Base-by-base conservation (phyloP, 2,113 vertebrate genomes). In the Cacatua alba region DNA sequence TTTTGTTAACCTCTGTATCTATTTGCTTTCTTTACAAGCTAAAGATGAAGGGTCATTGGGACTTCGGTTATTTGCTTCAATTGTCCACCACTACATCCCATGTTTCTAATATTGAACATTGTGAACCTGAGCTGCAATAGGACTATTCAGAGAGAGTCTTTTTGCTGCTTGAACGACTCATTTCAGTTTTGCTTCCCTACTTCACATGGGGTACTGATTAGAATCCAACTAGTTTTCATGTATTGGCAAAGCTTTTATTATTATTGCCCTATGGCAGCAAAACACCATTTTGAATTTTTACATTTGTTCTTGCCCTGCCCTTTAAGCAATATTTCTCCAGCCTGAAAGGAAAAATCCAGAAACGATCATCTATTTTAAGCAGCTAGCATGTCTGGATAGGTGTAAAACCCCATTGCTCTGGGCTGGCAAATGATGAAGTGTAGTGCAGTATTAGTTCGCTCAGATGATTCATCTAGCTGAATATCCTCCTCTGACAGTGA, bases 401-500 rank as follows among this genome's bases (percentile, higher is more conserved):
- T 59, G 31, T 74, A 69, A 88, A 90, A 80, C 1, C 11, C 9
- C 28, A 33, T 86, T 80, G 68, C 59, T 80, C 82, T 74, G 53
- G 86, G 71, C 76, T 92, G 65, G 41, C 74, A 63, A 88, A 81
- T 81, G 88, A 77, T 88, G 82, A 90, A 86, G 64, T 59, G 75
- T 64, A 28, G 55, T 63, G 75, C 68, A 41, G 37, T 49, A 77
- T 77, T 81, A 72, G 44, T 80, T 94, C 67, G 11, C 39, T 51
- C 5, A 39, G 69, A 80, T 88, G 57, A 80, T 90, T 86, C 59
- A 59, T 81, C 53, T 46, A 39, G 53, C 44, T 90, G 92, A 93
- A 74, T 51, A 90, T 72, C n/a, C 35, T 85, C 25, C 62, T 83
- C 67, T 86, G 88, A 63, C 88, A 86, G 52, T 68, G 60, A 90